Percentiles rank a stretch among this genome's conserved stretches.
These are phyloP conservation scores for Aphidius gifuensis DNA, from an alignment of 1,140 invertebrate genomes.

Conservation along the genomic window DNA sequence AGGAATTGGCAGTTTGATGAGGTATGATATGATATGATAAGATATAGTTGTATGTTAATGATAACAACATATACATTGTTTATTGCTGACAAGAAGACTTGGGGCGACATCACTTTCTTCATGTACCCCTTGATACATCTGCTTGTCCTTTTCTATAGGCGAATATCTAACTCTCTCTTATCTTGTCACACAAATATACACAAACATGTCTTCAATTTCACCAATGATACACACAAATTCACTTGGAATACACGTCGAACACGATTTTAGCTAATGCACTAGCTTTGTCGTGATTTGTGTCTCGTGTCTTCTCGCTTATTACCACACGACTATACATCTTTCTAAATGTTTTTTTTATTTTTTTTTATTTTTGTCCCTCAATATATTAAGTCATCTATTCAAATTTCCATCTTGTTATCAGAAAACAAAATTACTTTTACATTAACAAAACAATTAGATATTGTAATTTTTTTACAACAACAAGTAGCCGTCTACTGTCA, in stretches of 20 bases:
- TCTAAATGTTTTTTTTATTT: too few species aligned
- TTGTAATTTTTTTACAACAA: too few species aligned
- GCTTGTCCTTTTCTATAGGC: too few species aligned
- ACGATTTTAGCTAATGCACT: conserved; percentile 25
- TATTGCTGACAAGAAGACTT: neutral
- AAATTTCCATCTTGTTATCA: too few species aligned
- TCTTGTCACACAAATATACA: neutral
- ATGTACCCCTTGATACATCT: too few species aligned
- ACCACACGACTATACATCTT: neutral
- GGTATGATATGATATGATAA: conserved; percentile 4
- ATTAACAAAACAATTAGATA: too few species aligned
- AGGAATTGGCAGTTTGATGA: too few species aligned
- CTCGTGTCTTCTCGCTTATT: conserved; percentile 22
- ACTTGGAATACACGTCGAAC: conserved; percentile 17
- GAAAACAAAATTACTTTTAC: too few species aligned
- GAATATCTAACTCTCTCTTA: neutral
- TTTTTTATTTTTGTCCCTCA: too few species aligned
- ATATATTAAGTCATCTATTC: too few species aligned
- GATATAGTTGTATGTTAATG: conserved; percentile 5
- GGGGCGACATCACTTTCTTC: conserved; percentile 3
- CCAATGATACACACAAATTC: too few species aligned
- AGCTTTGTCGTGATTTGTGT: conserved; percentile 26
- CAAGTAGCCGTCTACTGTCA: too few species aligned
- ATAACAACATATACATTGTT: conserved; percentile 6
- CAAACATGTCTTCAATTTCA: neutral